phyloP scores from a whole-genome alignment of 2,888 invertebrate species.

The Portevinia maculata region DNA sequence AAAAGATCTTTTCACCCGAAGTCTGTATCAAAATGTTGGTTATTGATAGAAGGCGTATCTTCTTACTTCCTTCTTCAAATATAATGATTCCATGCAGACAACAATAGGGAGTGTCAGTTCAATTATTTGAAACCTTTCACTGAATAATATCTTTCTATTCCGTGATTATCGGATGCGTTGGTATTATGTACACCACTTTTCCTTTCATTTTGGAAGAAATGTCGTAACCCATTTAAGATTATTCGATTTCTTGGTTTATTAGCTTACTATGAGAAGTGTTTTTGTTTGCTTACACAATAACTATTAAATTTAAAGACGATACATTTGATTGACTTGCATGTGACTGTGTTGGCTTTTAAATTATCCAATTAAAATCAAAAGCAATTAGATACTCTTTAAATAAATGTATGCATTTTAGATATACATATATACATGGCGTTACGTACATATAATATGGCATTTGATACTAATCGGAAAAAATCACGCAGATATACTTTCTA shows the following conservation, averaged over 20 bases:
- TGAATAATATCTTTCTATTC: background rate
- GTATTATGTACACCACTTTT: slow-evolving; percentile 13
- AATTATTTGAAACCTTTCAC: background rate
- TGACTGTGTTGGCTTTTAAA: background rate
- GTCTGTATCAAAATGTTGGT: too few relatives aligned
- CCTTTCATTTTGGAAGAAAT: slow-evolving; percentile 14
- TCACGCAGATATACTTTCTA: slow-evolving; percentile 50
- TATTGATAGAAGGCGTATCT: too few relatives aligned
- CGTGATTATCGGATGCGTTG: background rate
- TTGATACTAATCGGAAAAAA: slow-evolving; percentile 28
- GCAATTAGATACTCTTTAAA: background rate
- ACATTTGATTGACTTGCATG: background rate
- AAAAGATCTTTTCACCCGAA: too few relatives aligned
- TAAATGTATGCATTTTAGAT: background rate
- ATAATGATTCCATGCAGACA: too few relatives aligned
- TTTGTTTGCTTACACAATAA: background rate
- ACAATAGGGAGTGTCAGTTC: too few relatives aligned
- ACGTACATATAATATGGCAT: background rate
- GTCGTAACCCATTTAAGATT: slow-evolving; percentile 24
- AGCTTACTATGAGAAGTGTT: background rate
- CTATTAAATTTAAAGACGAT: slow-evolving; percentile 4
- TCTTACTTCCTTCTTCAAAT: too few relatives aligned
- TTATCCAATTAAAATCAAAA: background rate
- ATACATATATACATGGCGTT: background rate
- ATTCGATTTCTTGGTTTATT: background rate